phyloP scores from a whole-genome alignment of 2,797 vertebrate genomes.

The Argyrosomus regius region DNA sequence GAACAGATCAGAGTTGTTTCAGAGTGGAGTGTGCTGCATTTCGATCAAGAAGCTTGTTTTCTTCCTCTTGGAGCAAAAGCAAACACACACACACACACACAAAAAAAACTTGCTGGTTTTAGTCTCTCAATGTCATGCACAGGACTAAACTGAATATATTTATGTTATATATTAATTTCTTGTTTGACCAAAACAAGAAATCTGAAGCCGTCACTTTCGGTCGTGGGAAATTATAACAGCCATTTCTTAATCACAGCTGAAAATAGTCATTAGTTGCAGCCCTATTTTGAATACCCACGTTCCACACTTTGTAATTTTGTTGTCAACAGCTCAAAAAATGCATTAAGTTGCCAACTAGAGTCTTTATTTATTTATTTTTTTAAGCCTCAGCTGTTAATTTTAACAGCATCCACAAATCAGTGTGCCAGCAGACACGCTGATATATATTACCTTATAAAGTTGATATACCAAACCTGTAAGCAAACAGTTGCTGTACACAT shows the following conservation, averaged over 20 bases:
- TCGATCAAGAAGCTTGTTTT: not conserved
- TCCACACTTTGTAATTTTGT: constrained; percentile 11
- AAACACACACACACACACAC: not conserved
- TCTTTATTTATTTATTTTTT: constrained; percentile 10
- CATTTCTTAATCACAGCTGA: rapidly evolving
- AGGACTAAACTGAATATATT: not conserved
- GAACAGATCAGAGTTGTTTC: too few species aligned
- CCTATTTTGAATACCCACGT: not conserved
- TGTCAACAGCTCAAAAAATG: constrained; percentile 23
- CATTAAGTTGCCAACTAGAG: constrained; percentile 16
- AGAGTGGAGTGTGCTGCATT: not conserved
- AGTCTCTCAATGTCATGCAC: not conserved
- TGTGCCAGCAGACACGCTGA: constrained; percentile 10
- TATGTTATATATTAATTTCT: not conserved
- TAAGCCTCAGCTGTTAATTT: constrained; percentile 26
- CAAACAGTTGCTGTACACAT: constrained; percentile 6
- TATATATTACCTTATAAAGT: constrained; percentile 10
- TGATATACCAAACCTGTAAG: not conserved
- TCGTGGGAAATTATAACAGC: not conserved
- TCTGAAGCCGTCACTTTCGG: not conserved
- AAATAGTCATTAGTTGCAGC: not conserved
- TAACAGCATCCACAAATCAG: constrained; percentile 21
- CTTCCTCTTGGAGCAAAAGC: not conserved
- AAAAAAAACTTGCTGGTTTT: not conserved
- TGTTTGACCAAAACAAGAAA: not conserved